Conservation (phyloP, 64 coral and sea anemone genomes). For the Montipora capricornis region DNA sequence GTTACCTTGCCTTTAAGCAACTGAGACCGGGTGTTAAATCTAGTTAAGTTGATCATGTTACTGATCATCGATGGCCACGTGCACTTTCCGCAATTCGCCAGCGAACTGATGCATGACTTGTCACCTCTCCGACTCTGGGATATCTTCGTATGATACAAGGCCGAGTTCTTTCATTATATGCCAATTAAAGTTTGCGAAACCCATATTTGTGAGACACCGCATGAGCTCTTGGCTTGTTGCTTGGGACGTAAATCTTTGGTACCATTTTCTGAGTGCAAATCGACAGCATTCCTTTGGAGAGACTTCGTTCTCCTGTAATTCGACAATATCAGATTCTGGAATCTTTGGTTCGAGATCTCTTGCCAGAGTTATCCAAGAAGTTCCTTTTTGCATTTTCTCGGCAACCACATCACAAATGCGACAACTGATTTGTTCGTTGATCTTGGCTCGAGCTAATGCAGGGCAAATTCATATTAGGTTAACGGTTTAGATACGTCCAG, state of each 20-base stretch:
- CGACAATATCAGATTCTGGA: not conserved
- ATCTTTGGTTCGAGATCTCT: not conserved
- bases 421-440: not conserved
- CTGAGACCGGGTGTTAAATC: no score
- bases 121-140: not conserved
- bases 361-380: constrained; percentile 4
- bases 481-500: no score
- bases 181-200: constrained; percentile 10
- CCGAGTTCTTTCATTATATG: constrained; percentile 36
- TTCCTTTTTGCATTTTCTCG: not conserved
- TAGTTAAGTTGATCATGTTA: no score
- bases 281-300: not conserved
- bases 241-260: not conserved
- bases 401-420: not conserved
- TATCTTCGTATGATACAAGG: not conserved
- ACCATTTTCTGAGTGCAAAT: not conserved
- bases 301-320: not conserved
- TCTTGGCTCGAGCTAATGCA: not conserved
- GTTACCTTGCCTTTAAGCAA: no score
- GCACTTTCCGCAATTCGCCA: no score
- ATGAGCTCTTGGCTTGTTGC: not conserved
- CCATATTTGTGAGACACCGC: constrained; percentile 27
- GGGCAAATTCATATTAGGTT: no score
- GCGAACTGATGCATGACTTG: not conserved
- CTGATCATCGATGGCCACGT: no score